Base-by-base conservation (phyloP, 2,797 vertebrate species). In the Pachyuromys duprasi region DNA sequence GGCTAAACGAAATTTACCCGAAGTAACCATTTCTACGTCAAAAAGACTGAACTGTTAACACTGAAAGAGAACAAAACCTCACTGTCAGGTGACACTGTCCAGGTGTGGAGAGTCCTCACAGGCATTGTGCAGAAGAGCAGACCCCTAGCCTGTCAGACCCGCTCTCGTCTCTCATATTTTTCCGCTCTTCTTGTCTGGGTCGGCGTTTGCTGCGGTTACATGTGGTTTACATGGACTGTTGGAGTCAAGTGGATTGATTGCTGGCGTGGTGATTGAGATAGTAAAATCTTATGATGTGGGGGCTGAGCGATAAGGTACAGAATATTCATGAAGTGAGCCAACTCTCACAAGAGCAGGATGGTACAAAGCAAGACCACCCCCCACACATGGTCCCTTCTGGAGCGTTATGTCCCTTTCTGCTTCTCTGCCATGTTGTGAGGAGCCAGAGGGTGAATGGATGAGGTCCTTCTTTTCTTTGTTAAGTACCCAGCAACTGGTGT, bases 21-120 rank as follows among this genome's bases (percentile, higher is more conserved):
- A 84, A 95, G 84, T 84, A 18, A 90, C n/a, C 20, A 63, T 86
- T 69, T 78, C 70, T 67, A 22, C 57, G 78, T 76, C 62, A 42
- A 67, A 81, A 89, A 84, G 5, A 13, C 69, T 84, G 5, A 70
- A 4, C 1, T 3, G 2, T 39, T 57, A 72, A 11, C 4, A 24
- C 7, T 12, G 49, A 1, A 78, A 26, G 28, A 63, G 13, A 60
- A n/a, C 62, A 65, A 42, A 89, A 42, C 14, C 22, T 28, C 11
- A 17, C 55, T 49, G 18, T 74, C 53, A 53, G 63, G 65, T 60
- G 8, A 33, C 31, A 42, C 70, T 36, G 62, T 26, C 42, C 22
- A 36, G 26, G 75, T 53, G 62, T 49, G n/a, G 3, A 93, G 82
- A 81, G 26, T 31, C 53, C 93, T 86, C 74, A 45, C 81, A 95